These are phyloP conservation scores for Cydia strobilella DNA, from an alignment of 1,140 invertebrate species.

Conservation along the genomic window DNA sequence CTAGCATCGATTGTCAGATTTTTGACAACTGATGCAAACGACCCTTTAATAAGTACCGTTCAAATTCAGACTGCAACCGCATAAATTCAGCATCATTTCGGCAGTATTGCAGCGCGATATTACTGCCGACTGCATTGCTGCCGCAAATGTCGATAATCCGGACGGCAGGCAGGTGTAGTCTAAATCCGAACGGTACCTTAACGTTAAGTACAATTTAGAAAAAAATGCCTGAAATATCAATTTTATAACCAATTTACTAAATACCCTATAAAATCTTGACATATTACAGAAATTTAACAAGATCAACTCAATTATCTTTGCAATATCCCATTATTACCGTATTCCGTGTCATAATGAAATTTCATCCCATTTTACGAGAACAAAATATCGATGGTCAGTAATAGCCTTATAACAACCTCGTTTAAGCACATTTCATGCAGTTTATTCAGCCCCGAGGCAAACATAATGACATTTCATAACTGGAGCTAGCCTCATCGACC, in stretches of 20 bases:
- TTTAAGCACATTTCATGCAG: slow-evolving; percentile 43
- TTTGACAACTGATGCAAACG: too few relatives aligned
- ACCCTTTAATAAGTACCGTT: too few relatives aligned
- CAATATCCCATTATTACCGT: slow-evolving; percentile 22
- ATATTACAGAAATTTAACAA: slow-evolving; percentile 10
- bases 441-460: slow-evolving; percentile 44
- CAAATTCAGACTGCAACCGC: too few relatives aligned
- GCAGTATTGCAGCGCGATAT: too few relatives aligned
- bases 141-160: too few relatives aligned
- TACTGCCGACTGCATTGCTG: too few relatives aligned
- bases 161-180: not conserved
- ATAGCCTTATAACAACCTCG: slow-evolving; percentile 50
- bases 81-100: too few relatives aligned
- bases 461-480: slow-evolving; percentile 26
- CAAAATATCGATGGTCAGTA: slow-evolving; percentile 39
- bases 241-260: not conserved
- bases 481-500: not conserved
- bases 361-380: slow-evolving; percentile 40
- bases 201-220: not conserved
- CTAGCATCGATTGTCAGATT: too few relatives aligned
- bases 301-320: slow-evolving; percentile 8
- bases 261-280: not conserved
- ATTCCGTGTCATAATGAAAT: slow-evolving; percentile 39
- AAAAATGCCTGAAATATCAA: not conserved
- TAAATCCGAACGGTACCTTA: not conserved